Percentiles rank a stretch among this genome's conserved stretches.
phyloP scores from a whole-genome alignment of 2,888 invertebrate species.

The Maniola hyperantus region DNA sequence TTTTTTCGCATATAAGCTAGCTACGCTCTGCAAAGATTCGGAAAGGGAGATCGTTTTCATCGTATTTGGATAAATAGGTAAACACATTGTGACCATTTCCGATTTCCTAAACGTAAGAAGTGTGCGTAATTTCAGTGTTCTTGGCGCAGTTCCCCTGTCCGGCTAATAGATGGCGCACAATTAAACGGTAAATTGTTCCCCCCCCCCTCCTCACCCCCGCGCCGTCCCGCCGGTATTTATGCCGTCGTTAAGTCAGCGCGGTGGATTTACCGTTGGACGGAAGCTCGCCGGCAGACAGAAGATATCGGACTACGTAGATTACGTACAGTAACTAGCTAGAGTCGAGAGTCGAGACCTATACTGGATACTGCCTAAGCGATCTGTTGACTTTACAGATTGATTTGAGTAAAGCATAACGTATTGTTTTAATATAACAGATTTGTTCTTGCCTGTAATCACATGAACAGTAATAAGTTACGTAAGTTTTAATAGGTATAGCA shows the following conservation, averaged over 20 bases:
- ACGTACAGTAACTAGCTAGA: conserved; percentile 15
- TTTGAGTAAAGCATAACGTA: too few relatives aligned
- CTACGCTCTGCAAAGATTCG: too few relatives aligned
- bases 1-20: too few relatives aligned
- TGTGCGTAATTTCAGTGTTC: conserved; percentile 25
- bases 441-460: too few relatives aligned
- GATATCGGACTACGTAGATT: conserved; percentile 24
- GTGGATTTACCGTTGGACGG: conserved; percentile 52
- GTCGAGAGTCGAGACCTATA: too few relatives aligned
- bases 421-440: too few relatives aligned
- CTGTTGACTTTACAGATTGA: too few relatives aligned
- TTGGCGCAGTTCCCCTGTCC: conserved; percentile 42
- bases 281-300: conserved; percentile 32
- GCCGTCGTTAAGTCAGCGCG: conserved; percentile 63
- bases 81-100: background rate
- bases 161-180: conserved; percentile 66
- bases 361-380: too few relatives aligned
- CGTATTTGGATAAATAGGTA: background rate
- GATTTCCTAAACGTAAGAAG: conserved; percentile 13
- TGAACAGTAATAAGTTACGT: too few relatives aligned
- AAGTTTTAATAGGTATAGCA: too few relatives aligned
- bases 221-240: conserved; percentile 52
- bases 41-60: too few relatives aligned
- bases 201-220: conserved; percentile 30
- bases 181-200: conserved; percentile 60